phyloP scores from a whole-genome alignment of 1,140 invertebrate species.

The Chrysomallon squamiferum region DNA sequence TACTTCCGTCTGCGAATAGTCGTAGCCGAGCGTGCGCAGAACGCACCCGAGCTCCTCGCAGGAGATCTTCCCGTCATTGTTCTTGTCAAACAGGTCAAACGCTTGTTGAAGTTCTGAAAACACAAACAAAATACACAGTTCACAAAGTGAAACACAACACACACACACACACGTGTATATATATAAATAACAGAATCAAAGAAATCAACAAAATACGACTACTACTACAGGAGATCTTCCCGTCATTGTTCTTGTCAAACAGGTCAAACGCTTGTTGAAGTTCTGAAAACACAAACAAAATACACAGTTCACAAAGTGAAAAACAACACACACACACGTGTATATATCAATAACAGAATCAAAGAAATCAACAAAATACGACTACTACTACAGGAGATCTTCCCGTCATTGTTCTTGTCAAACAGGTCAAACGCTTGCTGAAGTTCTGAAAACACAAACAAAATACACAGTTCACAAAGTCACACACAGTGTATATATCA shows the following conservation, averaged over 20 bases:
- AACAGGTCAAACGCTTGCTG: conserved; percentile 56
- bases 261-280: conserved; percentile 54
- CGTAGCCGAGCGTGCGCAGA: conserved; percentile 98
- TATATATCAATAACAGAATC: conserved; percentile 1
- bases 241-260: conserved; percentile 82
- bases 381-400: conserved; percentile 99
- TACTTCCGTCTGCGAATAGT: conserved; percentile 98
- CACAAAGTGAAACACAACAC: too few species aligned
- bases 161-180: too few species aligned
- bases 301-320: not conserved
- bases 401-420: conserved; percentile 88
- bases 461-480: not conserved
- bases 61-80: conserved; percentile 99
- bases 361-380: too few species aligned
- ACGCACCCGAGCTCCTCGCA: conserved; percentile 99
- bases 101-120: conserved; percentile 54
- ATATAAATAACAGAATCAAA: conserved; percentile 1
- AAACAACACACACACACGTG: too few species aligned
- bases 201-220: too few species aligned
- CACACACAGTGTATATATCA: too few species aligned
- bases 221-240: conserved; percentile 99
- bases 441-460: conserved; percentile 46
- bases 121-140: conserved; percentile 7
- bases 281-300: conserved; percentile 40
- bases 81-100: conserved; percentile 59